Evolutionary conservation across 2,888 invertebrate species (phyloP).

Genomic region (Choreutis nemorana): DNA sequence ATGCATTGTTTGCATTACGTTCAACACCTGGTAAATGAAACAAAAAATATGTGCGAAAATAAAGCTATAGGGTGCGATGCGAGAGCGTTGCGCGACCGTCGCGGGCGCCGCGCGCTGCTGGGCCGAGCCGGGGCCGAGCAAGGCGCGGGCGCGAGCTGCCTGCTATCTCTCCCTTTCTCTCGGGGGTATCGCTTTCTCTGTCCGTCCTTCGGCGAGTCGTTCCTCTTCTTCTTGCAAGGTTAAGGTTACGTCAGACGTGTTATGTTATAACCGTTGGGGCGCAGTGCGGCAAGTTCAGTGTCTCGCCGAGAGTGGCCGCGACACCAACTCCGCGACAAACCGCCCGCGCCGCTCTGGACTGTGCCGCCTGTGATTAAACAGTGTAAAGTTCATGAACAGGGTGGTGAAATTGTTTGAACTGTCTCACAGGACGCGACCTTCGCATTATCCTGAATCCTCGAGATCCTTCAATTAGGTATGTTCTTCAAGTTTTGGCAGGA

Average conservation of each 20-base stretch:
- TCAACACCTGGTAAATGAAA: background rate
- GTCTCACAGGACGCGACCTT: conserved; percentile 39
- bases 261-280: conserved; percentile 68
- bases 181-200: conserved; percentile 58
- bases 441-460: conserved; percentile 18
- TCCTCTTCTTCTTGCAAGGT: conserved; percentile 68
- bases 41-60: background rate
- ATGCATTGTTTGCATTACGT: background rate
- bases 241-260: conserved; percentile 68
- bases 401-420: conserved; percentile 60
- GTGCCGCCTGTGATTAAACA: conserved; percentile 59
- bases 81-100: conserved; percentile 13
- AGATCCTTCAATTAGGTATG: conserved; percentile 33
- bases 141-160: conserved; percentile 18
- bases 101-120: conserved; percentile 12
- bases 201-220: conserved; percentile 63
- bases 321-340: conserved; percentile 46
- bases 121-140: conserved; percentile 9
- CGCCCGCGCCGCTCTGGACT: conserved; percentile 40
- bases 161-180: conserved; percentile 60
- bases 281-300: conserved; percentile 64
- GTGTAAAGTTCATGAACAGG: conserved; percentile 64
- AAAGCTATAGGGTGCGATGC: conserved; percentile 16
- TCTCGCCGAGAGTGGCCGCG: conserved; percentile 64
- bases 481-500: no score